Percentiles rank a stretch among this genome's conserved stretches.
These are phyloP conservation scores for Itoplectis maculator DNA, from an alignment of 2,888 invertebrate species.

Conservation along the genomic window DNA sequence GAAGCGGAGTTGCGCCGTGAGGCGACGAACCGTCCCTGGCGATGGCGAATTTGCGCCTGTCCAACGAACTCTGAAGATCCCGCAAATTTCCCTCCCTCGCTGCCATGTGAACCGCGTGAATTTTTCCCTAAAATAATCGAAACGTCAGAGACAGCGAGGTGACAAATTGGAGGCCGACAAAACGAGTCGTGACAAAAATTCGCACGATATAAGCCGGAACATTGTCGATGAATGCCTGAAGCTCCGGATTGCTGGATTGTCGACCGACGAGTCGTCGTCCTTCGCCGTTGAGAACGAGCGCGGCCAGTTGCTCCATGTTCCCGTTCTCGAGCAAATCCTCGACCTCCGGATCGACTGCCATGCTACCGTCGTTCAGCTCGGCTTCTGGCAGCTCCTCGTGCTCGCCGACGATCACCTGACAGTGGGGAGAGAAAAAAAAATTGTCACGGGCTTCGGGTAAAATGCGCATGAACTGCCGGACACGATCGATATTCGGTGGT, in stretches of 20 bases:
- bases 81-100: conserved; percentile 93
- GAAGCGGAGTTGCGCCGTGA: conserved; percentile 93
- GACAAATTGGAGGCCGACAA: not conserved
- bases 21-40: conserved; percentile 94
- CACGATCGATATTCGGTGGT: conserved; percentile 75
- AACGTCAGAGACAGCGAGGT: conserved; percentile 20
- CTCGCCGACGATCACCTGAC: conserved; percentile 79
- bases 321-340: conserved; percentile 89
- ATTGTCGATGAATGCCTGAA: conserved; percentile 94
- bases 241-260: conserved; percentile 90
- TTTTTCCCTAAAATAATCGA: conserved; percentile 90
- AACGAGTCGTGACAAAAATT: not conserved
- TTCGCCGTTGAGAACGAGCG: conserved; percentile 95
- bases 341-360: conserved; percentile 87
- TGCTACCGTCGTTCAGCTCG: conserved; percentile 77
- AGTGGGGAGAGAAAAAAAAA: no score
- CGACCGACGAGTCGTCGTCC: conserved; percentile 91
- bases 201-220: conserved; percentile 94
- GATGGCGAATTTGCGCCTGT: conserved; percentile 95
- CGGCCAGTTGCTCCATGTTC: conserved; percentile 96
- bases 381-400: conserved; percentile 77
- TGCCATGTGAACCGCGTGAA: conserved; percentile 94
- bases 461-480: conserved; percentile 73
- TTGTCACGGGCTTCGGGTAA: conserved; percentile 59
- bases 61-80: conserved; percentile 93